These are phyloP conservation scores for Gallinago stenura DNA, from an alignment of 2,797 vertebrate genomes.

Conservation along the genomic window DNA sequence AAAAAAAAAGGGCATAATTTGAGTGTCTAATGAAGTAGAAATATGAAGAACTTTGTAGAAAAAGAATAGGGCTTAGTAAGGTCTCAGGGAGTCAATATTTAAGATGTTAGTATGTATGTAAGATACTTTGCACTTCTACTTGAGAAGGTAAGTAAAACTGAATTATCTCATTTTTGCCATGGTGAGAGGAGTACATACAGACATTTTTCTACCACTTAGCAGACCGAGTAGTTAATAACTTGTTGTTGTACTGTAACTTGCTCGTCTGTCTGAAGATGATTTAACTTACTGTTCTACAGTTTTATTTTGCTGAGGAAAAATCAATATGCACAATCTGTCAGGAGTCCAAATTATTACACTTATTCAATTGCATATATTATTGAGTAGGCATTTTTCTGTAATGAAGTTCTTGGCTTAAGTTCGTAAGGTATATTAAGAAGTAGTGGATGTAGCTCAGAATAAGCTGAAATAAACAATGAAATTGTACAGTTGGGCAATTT, in stretches of 20 bases:
- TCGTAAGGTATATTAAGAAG: conserved; percentile 40
- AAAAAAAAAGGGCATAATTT: neutral
- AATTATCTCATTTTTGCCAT: neutral
- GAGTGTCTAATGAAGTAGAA: neutral
- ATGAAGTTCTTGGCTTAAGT: conserved; percentile 62
- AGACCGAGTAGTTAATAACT: neutral
- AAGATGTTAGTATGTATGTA: neutral
- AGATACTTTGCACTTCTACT: neutral
- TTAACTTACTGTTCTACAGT: conserved; percentile 28
- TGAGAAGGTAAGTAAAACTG: neutral
- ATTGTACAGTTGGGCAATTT: neutral
- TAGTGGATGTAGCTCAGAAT: neutral
- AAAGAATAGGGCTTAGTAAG: neutral
- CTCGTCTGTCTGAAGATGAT: neutral
- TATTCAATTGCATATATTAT: conserved; percentile 55
- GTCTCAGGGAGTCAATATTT: neutral
- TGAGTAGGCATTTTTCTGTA: conserved; percentile 37
- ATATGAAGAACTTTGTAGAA: neutral
- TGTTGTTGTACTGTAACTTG: neutral
- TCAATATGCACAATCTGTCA: conserved; percentile 56
- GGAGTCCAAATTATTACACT: conserved; percentile 47
- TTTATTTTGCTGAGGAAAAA: conserved; percentile 68
- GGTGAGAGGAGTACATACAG: neutral
- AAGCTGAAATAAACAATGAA: neutral
- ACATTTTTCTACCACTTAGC: neutral